Evolutionary conservation across 2,888 invertebrate species (phyloP), one percentile per base, ranked within the genome.

Genomic region (Mythimna albipuncta): DNA sequence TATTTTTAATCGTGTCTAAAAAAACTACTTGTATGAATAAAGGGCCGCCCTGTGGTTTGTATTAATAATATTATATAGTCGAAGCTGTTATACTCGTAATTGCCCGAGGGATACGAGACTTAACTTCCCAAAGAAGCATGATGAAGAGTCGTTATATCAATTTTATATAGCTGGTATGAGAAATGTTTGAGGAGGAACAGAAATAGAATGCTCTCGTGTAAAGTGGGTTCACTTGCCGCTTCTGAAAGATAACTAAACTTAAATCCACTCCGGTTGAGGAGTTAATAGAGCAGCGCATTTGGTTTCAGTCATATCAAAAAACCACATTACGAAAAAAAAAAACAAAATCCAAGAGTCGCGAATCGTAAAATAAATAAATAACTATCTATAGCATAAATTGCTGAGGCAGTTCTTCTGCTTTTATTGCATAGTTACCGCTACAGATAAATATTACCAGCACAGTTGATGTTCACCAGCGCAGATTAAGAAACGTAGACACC

Each of bases 1-100:
- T 47, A 16, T 57, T 50, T 75, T 21, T 67, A 55, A 67, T 72
- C 16, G 32, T 44, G 67, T 54, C 11, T 71, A 35, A 52, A 70
- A 63, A 16, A 55, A 50, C 52, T 50, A 13, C n/a, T 38, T 19
- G 32, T 44, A 66, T 66, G 63, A 41, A n/a, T 7, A 35, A 58
- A 19, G 21, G 19, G 4, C 21, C 9, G 38, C 26, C 26, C 26
- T 9, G 21, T 44, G 58, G 44, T 63, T 41, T n/a, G 47, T 64
- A 72, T 52, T 50, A 52, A 57, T 50, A 41, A 57, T 26, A 26
- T 26, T 26, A 26, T 26, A 26, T 72, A 63, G 50, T 19, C 35
- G n/a, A 64, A 41, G 41, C 5, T 52, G 44, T 54, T 59, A 52
- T 26, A 26, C 26, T 26, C 26, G 26, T 26, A 64, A 64, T 54